phyloP scores from a whole-genome alignment of 2,888 invertebrate genomes.

The Acrobasis suavella region DNA sequence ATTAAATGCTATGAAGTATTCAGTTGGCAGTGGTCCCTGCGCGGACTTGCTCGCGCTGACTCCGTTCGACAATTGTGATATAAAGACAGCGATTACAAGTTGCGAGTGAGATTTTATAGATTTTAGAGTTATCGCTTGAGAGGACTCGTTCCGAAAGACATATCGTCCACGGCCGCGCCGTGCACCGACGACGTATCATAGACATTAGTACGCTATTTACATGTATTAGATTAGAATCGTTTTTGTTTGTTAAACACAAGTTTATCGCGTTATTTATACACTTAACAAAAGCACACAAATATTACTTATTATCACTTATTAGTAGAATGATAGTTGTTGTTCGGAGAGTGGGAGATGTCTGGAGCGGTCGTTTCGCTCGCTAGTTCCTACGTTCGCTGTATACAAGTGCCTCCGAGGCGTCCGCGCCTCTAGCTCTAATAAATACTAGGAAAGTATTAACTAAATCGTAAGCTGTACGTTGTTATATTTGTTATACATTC shows the following conservation, averaged over 20 bases:
- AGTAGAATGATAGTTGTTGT: background rate
- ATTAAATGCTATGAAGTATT: too few species aligned
- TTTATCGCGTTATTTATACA: constrained; percentile 7
- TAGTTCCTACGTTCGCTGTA: constrained; percentile 14
- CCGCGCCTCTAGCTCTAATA: background rate
- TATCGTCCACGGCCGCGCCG: background rate
- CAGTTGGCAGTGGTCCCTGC: too few species aligned
- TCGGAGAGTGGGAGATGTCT: too few species aligned
- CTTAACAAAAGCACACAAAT: constrained; percentile 7
- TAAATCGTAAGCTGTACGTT: constrained; percentile 9
- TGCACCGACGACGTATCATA: background rate
- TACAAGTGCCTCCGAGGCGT: constrained; percentile 10
- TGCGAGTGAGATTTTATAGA: constrained; percentile 13
- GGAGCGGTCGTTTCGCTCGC: background rate
- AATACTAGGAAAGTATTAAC: background rate
- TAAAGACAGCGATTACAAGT: background rate
- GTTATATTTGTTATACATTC: constrained; percentile 9
- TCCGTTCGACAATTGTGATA: constrained; percentile 6
- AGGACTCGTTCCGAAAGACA: constrained; percentile 1
- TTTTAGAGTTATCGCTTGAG: constrained; percentile 5
- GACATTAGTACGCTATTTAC: background rate
- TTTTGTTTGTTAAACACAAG: constrained; percentile 11
- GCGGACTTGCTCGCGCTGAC: too few species aligned
- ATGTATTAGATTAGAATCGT: background rate
- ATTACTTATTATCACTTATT: background rate